These are phyloP conservation scores for Lytechinus variegatus DNA, from an alignment of 35 echinoderm and acorn worm genomes.

Conservation along the genomic window DNA sequence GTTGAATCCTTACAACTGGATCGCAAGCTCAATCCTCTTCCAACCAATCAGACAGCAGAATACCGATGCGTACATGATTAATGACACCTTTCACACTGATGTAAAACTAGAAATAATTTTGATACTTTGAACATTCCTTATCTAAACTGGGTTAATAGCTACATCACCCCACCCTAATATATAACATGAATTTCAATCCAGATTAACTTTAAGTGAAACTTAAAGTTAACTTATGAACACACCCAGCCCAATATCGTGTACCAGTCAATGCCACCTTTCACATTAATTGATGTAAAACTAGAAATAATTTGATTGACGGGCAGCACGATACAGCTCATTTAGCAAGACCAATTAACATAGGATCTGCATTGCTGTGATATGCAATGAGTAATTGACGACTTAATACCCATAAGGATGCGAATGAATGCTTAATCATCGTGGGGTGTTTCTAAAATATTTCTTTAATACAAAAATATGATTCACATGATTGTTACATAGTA, in stretches of 20 bases:
- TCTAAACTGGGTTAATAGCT: not conserved
- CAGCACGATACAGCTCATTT: not conserved
- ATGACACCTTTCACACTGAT: too few species aligned
- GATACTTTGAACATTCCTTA: too few species aligned
- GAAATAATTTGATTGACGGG: not conserved
- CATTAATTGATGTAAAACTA: not conserved
- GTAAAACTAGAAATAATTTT: too few species aligned
- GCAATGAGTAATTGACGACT: not conserved
- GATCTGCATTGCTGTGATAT: slow-evolving; percentile 3
- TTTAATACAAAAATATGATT: not conserved
- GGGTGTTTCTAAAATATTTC: not conserved
- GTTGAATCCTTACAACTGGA: too few species aligned
- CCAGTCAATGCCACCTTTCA: not conserved
- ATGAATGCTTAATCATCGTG: not conserved
- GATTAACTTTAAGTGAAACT: not conserved
- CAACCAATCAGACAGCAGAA: too few species aligned
- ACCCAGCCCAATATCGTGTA: not conserved
- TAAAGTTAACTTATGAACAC: not conserved
- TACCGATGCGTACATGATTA: too few species aligned
- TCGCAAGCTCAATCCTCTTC: too few species aligned
- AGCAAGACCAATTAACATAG: not conserved
- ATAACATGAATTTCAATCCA: not conserved
- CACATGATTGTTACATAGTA: not conserved
- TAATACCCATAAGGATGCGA: not conserved
- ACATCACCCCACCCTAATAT: not conserved